phyloP scores from a whole-genome alignment of 2,113 vertebrate genomes.

The Hemiscyllium ocellatum region DNA sequence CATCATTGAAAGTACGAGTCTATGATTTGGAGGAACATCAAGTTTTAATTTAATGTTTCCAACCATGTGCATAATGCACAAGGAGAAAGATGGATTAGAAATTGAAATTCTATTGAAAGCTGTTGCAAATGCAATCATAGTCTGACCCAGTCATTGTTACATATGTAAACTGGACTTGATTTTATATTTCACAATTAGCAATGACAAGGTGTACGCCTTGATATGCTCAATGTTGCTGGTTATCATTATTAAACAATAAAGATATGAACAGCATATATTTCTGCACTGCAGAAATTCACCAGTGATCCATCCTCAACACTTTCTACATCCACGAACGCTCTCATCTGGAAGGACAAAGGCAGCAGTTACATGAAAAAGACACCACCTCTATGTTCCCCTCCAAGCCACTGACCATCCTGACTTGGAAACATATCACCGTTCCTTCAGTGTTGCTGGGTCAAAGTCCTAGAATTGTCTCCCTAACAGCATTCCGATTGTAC shows the following conservation, averaged over 20 bases:
- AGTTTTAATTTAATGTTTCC: background rate
- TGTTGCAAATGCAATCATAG: background rate
- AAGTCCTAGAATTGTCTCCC: too few species aligned
- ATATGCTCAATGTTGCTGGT: background rate
- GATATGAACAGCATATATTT: background rate
- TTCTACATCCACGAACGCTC: too few species aligned
- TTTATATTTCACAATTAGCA: background rate
- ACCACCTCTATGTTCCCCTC: too few species aligned
- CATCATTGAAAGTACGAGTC: background rate
- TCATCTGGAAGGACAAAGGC: too few species aligned
- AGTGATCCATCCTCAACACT: too few species aligned
- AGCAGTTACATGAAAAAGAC: too few species aligned
- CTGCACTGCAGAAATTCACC: too few species aligned
- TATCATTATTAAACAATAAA: background rate
- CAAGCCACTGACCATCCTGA: too few species aligned
- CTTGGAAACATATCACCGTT: too few species aligned
- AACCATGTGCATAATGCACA: background rate
- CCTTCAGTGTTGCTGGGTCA: too few species aligned
- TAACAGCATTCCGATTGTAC: too few species aligned
- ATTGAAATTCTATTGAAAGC: background rate
- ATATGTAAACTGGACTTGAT: background rate
- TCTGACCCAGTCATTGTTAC: background rate
- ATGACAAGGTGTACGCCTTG: background rate
- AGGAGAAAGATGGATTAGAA: background rate
- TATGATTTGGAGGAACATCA: background rate